Conservation (phyloP, 2,797 vertebrate genomes). For the Monodelphis domestica region DNA sequence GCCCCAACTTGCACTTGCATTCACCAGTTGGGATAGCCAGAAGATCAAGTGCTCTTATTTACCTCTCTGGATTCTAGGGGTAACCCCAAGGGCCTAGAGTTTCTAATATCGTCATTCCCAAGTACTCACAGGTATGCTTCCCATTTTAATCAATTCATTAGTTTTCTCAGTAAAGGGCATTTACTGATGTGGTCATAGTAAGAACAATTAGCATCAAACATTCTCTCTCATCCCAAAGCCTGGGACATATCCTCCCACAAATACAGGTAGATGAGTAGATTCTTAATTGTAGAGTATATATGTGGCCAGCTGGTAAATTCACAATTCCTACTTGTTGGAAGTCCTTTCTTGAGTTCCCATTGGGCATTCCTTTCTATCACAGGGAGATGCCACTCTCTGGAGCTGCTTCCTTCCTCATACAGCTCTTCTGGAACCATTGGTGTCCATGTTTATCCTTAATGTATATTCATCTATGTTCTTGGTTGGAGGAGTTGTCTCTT, state of each 20-base stretch:
- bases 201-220: background rate
- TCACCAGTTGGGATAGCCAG: background rate
- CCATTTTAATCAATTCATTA: too few relatives aligned
- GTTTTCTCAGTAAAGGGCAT: background rate
- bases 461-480: background rate
- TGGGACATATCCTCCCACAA: background rate
- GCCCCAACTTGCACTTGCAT: background rate
- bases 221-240: background rate
- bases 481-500: background rate
- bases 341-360: background rate
- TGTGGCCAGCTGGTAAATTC: background rate
- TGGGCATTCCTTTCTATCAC: background rate
- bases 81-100: too few relatives aligned
- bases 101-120: background rate
- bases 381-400: background rate
- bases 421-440: background rate
- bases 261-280: background rate
- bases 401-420: background rate
- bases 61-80: too few relatives aligned
- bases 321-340: background rate
- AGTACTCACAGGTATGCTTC: background rate
- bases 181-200: background rate
- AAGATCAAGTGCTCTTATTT: too few relatives aligned
- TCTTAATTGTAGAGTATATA: background rate
- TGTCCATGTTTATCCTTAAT: background rate